phyloP scores from a whole-genome alignment of 2,113 vertebrate genomes.

The Aleadryas rufinucha region DNA sequence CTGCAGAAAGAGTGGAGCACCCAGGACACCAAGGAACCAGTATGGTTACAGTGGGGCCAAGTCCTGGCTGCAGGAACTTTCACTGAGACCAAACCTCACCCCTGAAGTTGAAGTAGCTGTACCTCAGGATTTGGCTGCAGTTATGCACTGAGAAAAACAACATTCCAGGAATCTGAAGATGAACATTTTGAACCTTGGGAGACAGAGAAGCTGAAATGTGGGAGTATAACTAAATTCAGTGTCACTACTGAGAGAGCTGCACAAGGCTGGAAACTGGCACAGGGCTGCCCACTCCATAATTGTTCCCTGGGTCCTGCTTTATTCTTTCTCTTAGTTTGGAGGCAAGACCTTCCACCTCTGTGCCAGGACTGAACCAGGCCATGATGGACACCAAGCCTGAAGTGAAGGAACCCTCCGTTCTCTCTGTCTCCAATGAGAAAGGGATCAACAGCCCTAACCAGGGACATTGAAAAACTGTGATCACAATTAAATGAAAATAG shows the following conservation, averaged over 20 bases:
- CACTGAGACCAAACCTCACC: background rate
- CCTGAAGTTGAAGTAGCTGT: background rate
- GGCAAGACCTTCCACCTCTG: background rate
- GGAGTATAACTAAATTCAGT: background rate
- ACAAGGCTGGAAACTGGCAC: background rate
- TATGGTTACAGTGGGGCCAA: background rate
- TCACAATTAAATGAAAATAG: background rate
- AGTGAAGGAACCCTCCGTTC: background rate
- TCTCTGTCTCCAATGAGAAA: background rate
- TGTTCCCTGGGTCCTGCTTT: background rate
- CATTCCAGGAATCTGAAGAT: background rate
- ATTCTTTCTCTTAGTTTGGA: background rate
- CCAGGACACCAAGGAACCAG: background rate
- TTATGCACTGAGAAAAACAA: background rate
- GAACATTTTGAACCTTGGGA: background rate
- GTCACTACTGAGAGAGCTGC: background rate
- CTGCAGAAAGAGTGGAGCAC: background rate
- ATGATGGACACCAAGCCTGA: background rate
- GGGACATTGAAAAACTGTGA: background rate
- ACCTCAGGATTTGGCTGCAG: background rate
- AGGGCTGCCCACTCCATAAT: background rate
- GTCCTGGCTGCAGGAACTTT: background rate
- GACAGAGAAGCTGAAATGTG: background rate
- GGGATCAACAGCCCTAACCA: background rate
- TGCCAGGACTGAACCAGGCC: background rate